Base-by-base conservation (phyloP, 2,888 invertebrate genomes). In the Lepidocyrtinus sp. region DNA sequence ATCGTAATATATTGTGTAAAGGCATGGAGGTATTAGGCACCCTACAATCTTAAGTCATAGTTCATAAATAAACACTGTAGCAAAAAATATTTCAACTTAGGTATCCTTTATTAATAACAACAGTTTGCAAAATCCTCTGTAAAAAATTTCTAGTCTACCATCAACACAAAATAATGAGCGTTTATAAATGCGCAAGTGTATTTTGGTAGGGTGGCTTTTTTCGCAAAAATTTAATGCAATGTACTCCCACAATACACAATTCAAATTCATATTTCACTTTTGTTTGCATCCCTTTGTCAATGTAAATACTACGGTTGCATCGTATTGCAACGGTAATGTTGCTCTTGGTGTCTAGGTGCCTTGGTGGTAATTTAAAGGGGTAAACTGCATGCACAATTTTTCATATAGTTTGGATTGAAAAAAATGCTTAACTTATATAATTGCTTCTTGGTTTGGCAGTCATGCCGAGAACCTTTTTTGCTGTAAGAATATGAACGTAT, bases 371-470 rank as follows among this genome's bases (percentile, higher is more conserved):
- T 36, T 36, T 5, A 36, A 36, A 36, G 5, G 36, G 5, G 36
- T 36, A 36, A n/a, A n/a, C n/a, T n/a, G n/a, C n/a, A n/a, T n/a
- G n/a, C n/a, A n/a, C n/a, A n/a, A n/a, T n/a, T n/a, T n/a, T n/a
- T n/a, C n/a, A n/a, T n/a, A n/a, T n/a, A n/a, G n/a, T n/a, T n/a
- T n/a, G n/a, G n/a, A n/a, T n/a, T n/a, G n/a, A n/a, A n/a, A n/a
- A n/a, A n/a, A n/a, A 36, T 75, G 55, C 59, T 68, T 64, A 68
- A 64, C 64, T 75, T 62, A 64, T 70, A 22, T 55, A 82, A 82
- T 82, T 80, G 75, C 73, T 82, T 69, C 71, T 80, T 82, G 82
- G 82, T 82, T 82, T 82, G 76, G 80, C 82, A 82, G 80, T 73
- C 82, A 82, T 76, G 80, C 82, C 72, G 71, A 78, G 70, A 82